A percentile compares a stretch with the other conserved stretches of the same genome.
Conservation (phyloP, 2,888 invertebrate species). For the Hirtodrosophila alboralis region DNA sequence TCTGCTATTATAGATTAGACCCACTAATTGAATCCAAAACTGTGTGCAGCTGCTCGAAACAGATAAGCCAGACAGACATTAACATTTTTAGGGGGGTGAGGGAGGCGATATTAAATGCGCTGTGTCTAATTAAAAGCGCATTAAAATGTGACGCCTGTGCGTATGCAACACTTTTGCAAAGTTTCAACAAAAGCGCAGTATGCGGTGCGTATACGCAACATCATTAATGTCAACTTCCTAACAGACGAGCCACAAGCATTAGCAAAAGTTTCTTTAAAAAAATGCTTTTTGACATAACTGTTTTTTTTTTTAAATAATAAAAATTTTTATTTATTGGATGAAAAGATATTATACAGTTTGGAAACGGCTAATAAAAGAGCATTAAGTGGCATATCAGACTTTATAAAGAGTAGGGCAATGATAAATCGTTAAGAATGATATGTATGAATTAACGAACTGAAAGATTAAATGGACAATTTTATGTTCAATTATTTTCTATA, state of each 20-base stretch:
- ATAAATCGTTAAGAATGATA: too few relatives aligned
- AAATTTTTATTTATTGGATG: too few relatives aligned
- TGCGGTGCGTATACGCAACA: constrained; percentile 40
- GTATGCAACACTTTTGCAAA: constrained; percentile 23
- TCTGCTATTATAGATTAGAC: constrained; percentile 2
- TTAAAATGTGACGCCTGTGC: constrained; percentile 16
- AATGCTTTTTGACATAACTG: not conserved
- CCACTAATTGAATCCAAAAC: constrained; percentile 13
- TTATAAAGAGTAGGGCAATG: too few relatives aligned
- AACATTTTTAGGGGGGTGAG: constrained; percentile 15
- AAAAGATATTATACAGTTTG: too few relatives aligned
- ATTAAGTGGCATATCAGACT: too few relatives aligned
- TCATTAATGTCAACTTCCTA: constrained; percentile 12
- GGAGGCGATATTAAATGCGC: constrained; percentile 29
- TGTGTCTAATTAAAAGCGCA: constrained; percentile 40
- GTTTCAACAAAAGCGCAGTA: not conserved
- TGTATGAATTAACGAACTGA: too few relatives aligned
- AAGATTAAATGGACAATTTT: too few relatives aligned
- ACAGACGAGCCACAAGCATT: constrained; percentile 3
- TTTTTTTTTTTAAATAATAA: too few relatives aligned
- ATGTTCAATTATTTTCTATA: too few relatives aligned
- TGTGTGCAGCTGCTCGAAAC: constrained; percentile 21
- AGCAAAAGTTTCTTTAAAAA: constrained; percentile 6
- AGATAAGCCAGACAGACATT: constrained; percentile 35
- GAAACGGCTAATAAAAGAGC: too few relatives aligned